Evolutionary conservation across 2,888 invertebrate genomes (phyloP).

Genomic region (Therioaphis trifolii): DNA sequence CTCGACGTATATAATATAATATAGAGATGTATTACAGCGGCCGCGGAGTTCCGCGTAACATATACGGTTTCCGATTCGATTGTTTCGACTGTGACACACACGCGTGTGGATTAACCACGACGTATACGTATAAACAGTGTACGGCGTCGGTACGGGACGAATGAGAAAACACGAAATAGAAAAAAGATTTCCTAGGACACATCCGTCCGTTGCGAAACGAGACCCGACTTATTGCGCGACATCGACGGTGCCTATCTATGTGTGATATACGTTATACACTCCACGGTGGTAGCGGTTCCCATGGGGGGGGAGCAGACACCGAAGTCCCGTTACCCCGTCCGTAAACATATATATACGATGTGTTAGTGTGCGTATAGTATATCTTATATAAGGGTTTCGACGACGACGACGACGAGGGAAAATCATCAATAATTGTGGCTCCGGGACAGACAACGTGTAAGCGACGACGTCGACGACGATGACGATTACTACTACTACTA

Average conservation of each 20-base stretch:
- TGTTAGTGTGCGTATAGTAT: not conserved
- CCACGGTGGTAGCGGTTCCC: conserved; percentile 12
- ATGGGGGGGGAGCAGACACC: not conserved
- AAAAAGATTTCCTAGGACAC: conserved; percentile 43
- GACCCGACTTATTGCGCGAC: conserved; percentile 54
- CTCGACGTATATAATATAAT: too few species aligned
- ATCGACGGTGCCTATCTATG: not conserved
- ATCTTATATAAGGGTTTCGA: not conserved
- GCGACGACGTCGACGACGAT: not conserved
- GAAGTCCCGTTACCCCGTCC: too few species aligned
- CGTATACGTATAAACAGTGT: too few species aligned
- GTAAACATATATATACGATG: not conserved
- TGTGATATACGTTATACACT: not conserved
- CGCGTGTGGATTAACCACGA: not conserved
- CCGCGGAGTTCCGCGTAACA: too few species aligned
- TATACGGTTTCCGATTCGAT: too few species aligned
- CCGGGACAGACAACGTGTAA: conserved; percentile 31
- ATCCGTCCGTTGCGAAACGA: not conserved
- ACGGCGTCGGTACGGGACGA: not conserved
- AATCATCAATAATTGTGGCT: conserved; percentile 62
- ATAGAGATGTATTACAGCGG: too few species aligned
- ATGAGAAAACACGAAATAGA: not conserved
- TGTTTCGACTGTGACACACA: too few species aligned
- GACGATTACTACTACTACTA: not conserved
- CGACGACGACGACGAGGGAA: not conserved